A percentile compares a stretch with the other conserved stretches of the same genome.
These are phyloP conservation scores for Labeo calbasu DNA, from an alignment of 2,797 vertebrate genomes.

Conservation along the genomic window DNA sequence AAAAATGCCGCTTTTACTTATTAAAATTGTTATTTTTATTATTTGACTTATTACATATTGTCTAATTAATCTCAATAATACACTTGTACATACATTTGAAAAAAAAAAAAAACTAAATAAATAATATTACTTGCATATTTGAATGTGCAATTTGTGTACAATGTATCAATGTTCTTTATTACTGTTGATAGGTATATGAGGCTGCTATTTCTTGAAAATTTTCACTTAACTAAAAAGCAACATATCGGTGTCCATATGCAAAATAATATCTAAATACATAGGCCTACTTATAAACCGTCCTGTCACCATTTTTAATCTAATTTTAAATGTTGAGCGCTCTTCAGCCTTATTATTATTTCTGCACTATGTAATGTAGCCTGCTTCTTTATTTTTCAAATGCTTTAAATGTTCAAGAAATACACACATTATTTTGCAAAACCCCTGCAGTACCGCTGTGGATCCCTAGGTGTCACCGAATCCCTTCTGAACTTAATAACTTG, in stretches of 20 bases:
- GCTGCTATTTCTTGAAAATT: not conserved
- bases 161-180: not conserved
- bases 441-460: not conserved
- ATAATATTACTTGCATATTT: not conserved
- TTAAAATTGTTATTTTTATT: not conserved
- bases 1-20: not conserved
- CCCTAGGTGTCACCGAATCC: not conserved
- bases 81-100: not conserved
- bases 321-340: too few species aligned
- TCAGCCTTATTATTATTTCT: not conserved
- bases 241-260: not conserved
- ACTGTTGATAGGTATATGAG: not conserved
- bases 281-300: not conserved
- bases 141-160: too few species aligned
- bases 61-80: not conserved
- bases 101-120: not conserved
- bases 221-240: not conserved
- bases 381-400: not conserved
- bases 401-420: not conserved
- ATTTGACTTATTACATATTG: not conserved
- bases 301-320: not conserved
- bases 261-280: not conserved
- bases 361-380: not conserved
- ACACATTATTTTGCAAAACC: not conserved
- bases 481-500: not conserved